phyloP scores from a whole-genome alignment of 2,888 invertebrate species.

The Cremastinae sp. region DNA sequence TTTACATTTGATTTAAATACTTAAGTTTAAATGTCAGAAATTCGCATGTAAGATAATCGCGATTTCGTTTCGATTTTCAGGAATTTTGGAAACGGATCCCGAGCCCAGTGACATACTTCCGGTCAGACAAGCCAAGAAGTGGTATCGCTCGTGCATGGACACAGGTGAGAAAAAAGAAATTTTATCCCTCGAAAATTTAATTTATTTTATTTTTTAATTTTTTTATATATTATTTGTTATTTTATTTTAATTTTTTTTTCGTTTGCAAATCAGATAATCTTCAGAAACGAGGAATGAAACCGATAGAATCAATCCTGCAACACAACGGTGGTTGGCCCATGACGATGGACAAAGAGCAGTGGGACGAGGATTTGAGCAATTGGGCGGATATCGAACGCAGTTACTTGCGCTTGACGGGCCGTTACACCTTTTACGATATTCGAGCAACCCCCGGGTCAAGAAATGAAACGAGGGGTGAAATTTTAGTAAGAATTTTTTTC shows the following conservation, averaged over 20 bases:
- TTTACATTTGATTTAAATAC: too few relatives aligned
- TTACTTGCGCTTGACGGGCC: constrained; percentile 62
- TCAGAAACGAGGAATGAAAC: constrained; percentile 62
- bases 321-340: constrained; percentile 70
- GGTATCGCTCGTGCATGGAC: constrained; percentile 67
- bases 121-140: constrained; percentile 65
- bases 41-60: too few relatives aligned
- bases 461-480: too few relatives aligned
- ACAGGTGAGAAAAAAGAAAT: constrained; percentile 52
- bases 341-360: constrained; percentile 67
- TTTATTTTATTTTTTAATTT: too few relatives aligned
- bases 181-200: too few relatives aligned
- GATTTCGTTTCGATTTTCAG: constrained; percentile 47
- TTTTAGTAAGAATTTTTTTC: not conserved
- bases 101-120: constrained; percentile 63
- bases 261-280: constrained; percentile 52
- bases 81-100: constrained; percentile 48
- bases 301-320: constrained; percentile 65
- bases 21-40: too few relatives aligned
- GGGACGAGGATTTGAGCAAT: constrained; percentile 63
- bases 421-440: constrained; percentile 46
- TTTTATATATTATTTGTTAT: too few relatives aligned
- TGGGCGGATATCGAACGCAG: constrained; percentile 68
- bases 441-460: not conserved
- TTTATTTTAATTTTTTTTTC: too few relatives aligned